Evolutionary conservation across 2,888 invertebrate species (phyloP), one percentile per base, ranked within the genome.

Genomic region (Leucophenga maculata): DNA sequence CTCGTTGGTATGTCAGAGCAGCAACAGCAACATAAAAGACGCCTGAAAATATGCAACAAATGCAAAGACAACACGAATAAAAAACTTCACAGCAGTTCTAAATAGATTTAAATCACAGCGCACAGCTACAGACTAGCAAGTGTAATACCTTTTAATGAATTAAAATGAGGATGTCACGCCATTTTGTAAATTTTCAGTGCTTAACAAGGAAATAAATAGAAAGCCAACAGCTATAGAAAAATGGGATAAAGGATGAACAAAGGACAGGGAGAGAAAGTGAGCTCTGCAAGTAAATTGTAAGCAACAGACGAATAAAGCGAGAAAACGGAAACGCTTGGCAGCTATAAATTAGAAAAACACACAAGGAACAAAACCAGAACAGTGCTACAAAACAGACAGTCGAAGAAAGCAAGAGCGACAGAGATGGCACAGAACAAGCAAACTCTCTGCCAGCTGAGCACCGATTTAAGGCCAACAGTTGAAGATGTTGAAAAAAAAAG

Each of bases 61-160:
- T 50, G 50, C 50, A 50, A 16, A 50, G n/a, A 18, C n/a, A 50
- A 50, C 6, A 18, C 16, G 16, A 11, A 16, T 50, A n/a, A 50
- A 50, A 50, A 16, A n/a, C n/a, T 16, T 1, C 13, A 50, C 2
- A 50, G 18, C 18, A 50, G 18, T 13, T 1, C 18, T 16, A 50
- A 50, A 50, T 50, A 50, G 50, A 50, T 16, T 16, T 16, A 50
- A 18, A 50, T 18, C n/a, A 50, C 16, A 16, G 18, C 50, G n/a
- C 50, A n/a, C n/a, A n/a, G 50, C 6, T n/a, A 16, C 16, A n/a
- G n/a, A 50, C 50, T 50, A 26, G 55, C 1, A 55, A 55, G 26
- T 55, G 31, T 57, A 57, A 57, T 57, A 57, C 57, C 57, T 26
- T 57, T 57, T 57, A 57, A 57, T 57, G 57, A 57, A 57, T 57